Evolutionary conservation across 2,888 invertebrate species (phyloP).

Genomic region (Lasioglossum vierecki): DNA sequence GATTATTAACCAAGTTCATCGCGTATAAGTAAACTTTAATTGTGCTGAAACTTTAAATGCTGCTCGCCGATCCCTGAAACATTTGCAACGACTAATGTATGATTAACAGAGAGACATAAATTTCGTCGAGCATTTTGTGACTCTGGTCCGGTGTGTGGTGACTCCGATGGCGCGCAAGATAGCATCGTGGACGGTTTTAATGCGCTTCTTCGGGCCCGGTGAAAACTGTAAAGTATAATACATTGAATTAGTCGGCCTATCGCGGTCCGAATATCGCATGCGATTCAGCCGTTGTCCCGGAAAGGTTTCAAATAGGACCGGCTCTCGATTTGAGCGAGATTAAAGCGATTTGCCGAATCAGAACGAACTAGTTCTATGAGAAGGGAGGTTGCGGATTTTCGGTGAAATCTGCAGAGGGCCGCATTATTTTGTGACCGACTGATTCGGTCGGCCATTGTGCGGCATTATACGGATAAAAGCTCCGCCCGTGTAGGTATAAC

Average conservation of each 20-base stretch:
- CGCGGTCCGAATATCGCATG: slow-evolving; percentile 58
- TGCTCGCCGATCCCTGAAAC: neutral
- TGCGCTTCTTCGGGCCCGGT: slow-evolving; percentile 33
- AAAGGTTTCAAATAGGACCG: slow-evolving; percentile 63
- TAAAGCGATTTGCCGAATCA: slow-evolving; percentile 74
- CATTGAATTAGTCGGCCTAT: slow-evolving; percentile 47
- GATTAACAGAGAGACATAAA: neutral
- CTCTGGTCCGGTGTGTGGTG: too few species aligned
- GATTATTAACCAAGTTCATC: neutral
- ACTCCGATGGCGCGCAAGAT: neutral
- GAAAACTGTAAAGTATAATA: slow-evolving; percentile 40
- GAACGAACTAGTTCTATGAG: slow-evolving; percentile 66
- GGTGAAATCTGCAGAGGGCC: slow-evolving; percentile 70
- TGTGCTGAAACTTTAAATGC: neutral
- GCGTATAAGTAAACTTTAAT: neutral
- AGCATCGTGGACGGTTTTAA: neutral
- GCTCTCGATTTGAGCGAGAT: slow-evolving; percentile 68
- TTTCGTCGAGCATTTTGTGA: neutral
- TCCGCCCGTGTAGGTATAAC: slow-evolving; percentile 69
- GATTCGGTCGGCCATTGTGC: slow-evolving; percentile 70
- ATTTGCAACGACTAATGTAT: neutral
- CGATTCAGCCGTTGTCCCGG: slow-evolving; percentile 59
- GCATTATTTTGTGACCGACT: slow-evolving; percentile 75
- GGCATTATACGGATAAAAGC: slow-evolving; percentile 77
- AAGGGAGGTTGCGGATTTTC: slow-evolving; percentile 67